Conservation (phyloP, 2,797 vertebrate genomes). For the Eulemur albifrons region DNA sequence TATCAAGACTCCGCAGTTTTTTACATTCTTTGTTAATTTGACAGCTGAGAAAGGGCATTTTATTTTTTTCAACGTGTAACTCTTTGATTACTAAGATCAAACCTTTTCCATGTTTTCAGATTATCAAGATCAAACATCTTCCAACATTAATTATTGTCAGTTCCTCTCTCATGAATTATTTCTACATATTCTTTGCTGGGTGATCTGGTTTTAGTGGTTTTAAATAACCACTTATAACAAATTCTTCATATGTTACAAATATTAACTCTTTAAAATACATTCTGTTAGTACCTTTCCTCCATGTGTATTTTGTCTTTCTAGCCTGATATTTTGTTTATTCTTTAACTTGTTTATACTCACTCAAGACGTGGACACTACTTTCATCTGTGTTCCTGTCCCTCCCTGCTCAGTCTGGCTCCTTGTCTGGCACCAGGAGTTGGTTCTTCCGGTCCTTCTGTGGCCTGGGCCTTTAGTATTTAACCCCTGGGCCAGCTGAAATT, state of each 20-base stretch:
- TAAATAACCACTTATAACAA: conserved; percentile 13
- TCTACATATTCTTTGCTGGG: not conserved
- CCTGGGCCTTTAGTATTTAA: not conserved
- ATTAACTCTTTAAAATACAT: not conserved
- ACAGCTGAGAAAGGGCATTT: not conserved
- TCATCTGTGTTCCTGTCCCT: not conserved
- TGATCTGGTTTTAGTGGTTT: not conserved
- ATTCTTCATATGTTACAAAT: not conserved
- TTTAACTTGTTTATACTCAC: not conserved
- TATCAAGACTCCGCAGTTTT: not conserved
- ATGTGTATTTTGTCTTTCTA: not conserved
- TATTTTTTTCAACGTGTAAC: not conserved
- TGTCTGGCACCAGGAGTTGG: not conserved
- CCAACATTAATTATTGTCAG: not conserved
- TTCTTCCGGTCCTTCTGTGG: not conserved
- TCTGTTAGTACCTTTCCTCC: not conserved
- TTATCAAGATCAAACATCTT: conserved; percentile 4
- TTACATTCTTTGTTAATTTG: not conserved
- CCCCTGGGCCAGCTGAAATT: not conserved
- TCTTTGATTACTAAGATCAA: not conserved
- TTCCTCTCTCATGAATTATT: not conserved
- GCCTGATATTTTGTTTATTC: not conserved
- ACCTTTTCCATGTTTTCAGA: not conserved
- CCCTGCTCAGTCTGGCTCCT: not conserved
- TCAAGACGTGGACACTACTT: not conserved